Base-by-base conservation (phyloP, 2,888 invertebrate genomes). In the Scrobipalpa atriplicella region DNA sequence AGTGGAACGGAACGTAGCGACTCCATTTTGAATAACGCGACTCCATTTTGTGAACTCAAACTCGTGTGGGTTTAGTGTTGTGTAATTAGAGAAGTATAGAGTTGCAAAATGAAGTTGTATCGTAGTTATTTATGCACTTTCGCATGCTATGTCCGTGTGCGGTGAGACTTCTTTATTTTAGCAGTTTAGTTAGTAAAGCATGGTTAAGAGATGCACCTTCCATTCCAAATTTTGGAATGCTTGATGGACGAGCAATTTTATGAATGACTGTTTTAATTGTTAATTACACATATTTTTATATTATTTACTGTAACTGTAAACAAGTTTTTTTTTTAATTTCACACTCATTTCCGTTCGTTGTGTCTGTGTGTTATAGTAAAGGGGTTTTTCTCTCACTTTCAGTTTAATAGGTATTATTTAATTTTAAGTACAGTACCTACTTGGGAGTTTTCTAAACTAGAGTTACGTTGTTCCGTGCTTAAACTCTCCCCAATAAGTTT, bases 401-500 rank as follows among this genome's bases (percentile, higher is more conserved):
- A 0, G 5, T 47, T 16, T 16, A n/a, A 16, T 16, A n/a, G 11
- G 11, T n/a, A 47, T n/a, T 47, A 13, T 47, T n/a, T 47, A 16
- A 16, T 16, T 16, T 3, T 47, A 3, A 43, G 43, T 10, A 13
- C 11, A 13, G 11, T 11, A 58, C 29, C 11, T n/a, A 21, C 36
- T 16, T 10, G 18, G 18, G 11, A 41, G 18, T 61, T 16, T 13
- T 16, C 2, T 16, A n/a, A 60, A 61, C 29, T 39, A 18, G n/a
- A 16, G 16, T 16, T 63, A 63, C 63, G 38, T 36, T 38, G 56
- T 63, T 64, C 16, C 19, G 18, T 5, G 38, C n/a, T 56, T 38
- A 58, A 38, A 47, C 36, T 63, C 54, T 64, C 39, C 56, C 65
- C 64, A 52, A 64, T 68, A 67, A 69, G 70, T 72, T 72, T 62